These are phyloP conservation scores for Folsomia candida DNA, from an alignment of 2,888 invertebrate genomes.

Conservation along the genomic window DNA sequence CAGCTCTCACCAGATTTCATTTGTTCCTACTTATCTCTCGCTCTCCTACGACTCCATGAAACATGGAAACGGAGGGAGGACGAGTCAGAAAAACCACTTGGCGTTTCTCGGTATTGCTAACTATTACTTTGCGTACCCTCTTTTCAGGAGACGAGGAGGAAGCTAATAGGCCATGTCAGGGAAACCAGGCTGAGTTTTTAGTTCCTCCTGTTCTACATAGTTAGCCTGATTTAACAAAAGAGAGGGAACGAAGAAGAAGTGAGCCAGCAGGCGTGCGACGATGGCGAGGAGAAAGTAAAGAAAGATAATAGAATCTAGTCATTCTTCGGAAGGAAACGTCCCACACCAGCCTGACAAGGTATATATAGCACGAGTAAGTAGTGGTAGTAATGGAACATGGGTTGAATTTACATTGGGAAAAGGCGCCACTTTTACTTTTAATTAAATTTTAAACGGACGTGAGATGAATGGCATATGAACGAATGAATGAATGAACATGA, in stretches of 20 bases:
- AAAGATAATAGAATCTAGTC: constrained; percentile 9
- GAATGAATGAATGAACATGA: constrained; percentile 3
- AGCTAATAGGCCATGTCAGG: not conserved
- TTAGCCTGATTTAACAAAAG: no score
- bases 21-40: no score
- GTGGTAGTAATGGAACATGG: not conserved
- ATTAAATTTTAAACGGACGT: constrained; percentile 48
- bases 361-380: not conserved
- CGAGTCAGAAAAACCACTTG: not conserved
- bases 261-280: not conserved
- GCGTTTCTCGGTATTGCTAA: not conserved
- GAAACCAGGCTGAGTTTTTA: not conserved
- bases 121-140: not conserved
- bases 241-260: no score
- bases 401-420: constrained; percentile 16
- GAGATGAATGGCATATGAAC: constrained; percentile 31
- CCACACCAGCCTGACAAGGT: not conserved
- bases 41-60: no score
- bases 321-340: not conserved
- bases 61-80: no score
- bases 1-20: not conserved
- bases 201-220: not conserved
- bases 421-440: constrained; percentile 38
- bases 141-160: no score
- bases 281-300: not conserved